Conservation (phyloP, 2,113 vertebrate genomes). For the Prunella fulvescens region DNA sequence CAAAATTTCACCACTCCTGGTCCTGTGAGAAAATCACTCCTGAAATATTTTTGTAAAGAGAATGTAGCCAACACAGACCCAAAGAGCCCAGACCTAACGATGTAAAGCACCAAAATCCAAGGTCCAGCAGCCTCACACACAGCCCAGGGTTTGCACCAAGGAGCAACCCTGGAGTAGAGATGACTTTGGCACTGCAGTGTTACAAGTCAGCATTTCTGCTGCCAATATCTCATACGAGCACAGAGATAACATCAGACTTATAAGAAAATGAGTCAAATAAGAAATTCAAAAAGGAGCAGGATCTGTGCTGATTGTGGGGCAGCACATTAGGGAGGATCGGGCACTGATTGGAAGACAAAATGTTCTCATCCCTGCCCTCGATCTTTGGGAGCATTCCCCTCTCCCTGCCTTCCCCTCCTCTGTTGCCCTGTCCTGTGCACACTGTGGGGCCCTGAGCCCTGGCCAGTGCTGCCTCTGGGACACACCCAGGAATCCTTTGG, state of each 20-base stretch:
- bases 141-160: neutral
- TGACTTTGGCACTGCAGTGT: neutral
- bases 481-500: neutral
- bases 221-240: neutral
- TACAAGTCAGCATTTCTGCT: conserved; percentile 23
- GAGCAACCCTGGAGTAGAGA: neutral
- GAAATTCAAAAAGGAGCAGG: neutral
- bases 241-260: conserved; percentile 38
- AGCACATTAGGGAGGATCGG: accelerated
- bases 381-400: neutral
- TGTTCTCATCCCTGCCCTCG: neutral
- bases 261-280: conserved; percentile 13
- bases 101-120: neutral
- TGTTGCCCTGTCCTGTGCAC: accelerated
- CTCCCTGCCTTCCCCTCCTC: neutral
- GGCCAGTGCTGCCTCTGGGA: neutral
- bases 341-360: neutral
- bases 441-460: accelerated
- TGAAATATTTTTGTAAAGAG: neutral
- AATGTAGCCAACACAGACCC: neutral
- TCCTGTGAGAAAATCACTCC: neutral
- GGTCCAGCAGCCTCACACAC: neutral
- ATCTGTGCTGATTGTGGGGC: neutral
- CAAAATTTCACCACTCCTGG: neutral
- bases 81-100: neutral